Conservation (phyloP, 2,888 invertebrate species). For the Zygothrica quintamaculata region DNA sequence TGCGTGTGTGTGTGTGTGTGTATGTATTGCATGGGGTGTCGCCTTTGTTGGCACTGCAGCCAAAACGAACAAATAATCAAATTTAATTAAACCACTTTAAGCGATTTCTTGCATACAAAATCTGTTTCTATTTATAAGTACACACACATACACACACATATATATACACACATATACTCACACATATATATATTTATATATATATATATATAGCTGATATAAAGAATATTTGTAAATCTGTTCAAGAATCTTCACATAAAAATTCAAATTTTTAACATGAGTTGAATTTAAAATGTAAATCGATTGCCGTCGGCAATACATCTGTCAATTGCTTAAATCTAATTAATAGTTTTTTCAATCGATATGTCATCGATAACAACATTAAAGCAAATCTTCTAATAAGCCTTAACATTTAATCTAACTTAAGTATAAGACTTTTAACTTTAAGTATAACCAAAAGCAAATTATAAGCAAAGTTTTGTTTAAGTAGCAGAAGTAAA, state of each 20-base stretch:
- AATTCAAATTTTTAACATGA: neutral
- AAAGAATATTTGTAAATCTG: neutral
- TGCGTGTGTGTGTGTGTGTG: slow-evolving; percentile 3
- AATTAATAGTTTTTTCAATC: neutral
- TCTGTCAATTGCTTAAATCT: neutral
- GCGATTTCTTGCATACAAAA: slow-evolving; percentile 53
- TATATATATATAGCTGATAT: neutral
- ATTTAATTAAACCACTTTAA: slow-evolving; percentile 71
- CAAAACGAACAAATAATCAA: slow-evolving; percentile 55
- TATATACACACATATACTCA: slow-evolving; percentile 3
- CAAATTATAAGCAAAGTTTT: too few species aligned
- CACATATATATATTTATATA: neutral
- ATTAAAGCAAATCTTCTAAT: too few species aligned
- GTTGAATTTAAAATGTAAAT: neutral
- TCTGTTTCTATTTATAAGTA: slow-evolving; percentile 24
- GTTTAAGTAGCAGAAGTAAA: too few species aligned
- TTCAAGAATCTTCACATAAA: neutral
- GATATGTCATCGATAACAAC: too few species aligned
- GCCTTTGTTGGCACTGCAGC: slow-evolving; percentile 32
- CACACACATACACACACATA: neutral
- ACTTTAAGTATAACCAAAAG: too few species aligned
- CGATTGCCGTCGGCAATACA: slow-evolving; percentile 15
- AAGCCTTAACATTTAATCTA: too few species aligned
- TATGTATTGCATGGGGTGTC: slow-evolving; percentile 31
- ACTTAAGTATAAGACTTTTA: too few species aligned